Base-by-base conservation (phyloP, 2,797 vertebrate species). In the Sebastes steindachneri region DNA sequence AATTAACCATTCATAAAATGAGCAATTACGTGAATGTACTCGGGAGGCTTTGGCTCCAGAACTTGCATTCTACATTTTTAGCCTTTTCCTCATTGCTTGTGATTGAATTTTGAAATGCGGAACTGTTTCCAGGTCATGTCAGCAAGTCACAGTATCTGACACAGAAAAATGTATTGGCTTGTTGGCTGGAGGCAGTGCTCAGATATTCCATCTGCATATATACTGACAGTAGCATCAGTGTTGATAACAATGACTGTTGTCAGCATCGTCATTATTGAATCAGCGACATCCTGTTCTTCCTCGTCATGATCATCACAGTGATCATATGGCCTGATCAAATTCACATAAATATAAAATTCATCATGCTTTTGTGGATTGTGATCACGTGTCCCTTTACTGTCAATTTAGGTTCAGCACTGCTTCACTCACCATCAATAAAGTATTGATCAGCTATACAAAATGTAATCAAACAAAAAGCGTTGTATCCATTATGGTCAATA, bases 391-490 rank as follows among this genome's bases (percentile, higher is more conserved):
- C 19, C 26, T 55, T 59, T 5, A 51, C 31, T 55, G 26, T 73
- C 51, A 64, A 41, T 73, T 45, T 59, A 62, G 9, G 28, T 60
- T 60, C 71, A 58, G 14, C 3, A 1, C 26, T 29, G 58, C 57
- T 58, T 33, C 33, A 3, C n/a, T 65, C 31, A 33, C 57, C n/a
- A 35, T 60, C 48, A 41, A 31, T 53, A 3, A 41, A 45, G 28
- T 64, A 75, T 71, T 51, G 59, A 85, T 74, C 45, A 37, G 31
- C 25, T 63, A 33, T 54, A 35, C n/a, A 29, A 73, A 71, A 74
- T 41, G 11, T 19, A 4, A 45, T 23, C 28, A 76, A 66, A 68
- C 4, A 37, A 60, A 75, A 80, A 17, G 26, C 17, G 45, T 59
- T 23, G 21, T 8, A 26, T 23, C 59, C 12, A 17, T 64, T 65